Evolutionary conservation across 2,113 vertebrate genomes (phyloP).

Genomic region (Fregetta grallaria): DNA sequence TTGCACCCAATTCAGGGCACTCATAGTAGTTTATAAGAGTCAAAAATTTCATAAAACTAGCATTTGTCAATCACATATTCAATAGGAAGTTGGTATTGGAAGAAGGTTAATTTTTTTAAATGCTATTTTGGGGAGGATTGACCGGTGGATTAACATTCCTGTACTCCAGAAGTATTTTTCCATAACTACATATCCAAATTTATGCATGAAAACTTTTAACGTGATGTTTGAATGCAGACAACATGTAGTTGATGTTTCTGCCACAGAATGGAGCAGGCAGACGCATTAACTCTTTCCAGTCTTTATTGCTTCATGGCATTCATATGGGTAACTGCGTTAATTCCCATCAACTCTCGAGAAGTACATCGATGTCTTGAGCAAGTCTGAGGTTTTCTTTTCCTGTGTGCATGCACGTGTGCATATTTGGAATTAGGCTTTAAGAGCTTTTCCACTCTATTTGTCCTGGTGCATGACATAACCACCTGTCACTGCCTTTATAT

Average conservation of each 20-base stretch:
- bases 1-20: background rate
- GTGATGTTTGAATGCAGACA: background rate
- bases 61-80: background rate
- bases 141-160: background rate
- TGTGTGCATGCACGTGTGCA: accelerated
- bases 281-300: background rate
- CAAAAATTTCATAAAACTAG: background rate
- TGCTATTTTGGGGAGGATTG: background rate
- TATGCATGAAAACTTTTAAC: background rate
- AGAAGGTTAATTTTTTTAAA: background rate
- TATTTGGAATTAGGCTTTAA: background rate
- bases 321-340: background rate
- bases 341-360: background rate
- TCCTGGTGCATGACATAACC: background rate
- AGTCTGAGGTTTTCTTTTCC: background rate
- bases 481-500: background rate
- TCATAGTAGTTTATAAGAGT: background rate
- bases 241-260: background rate
- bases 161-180: background rate
- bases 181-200: background rate
- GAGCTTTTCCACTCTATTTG: background rate
- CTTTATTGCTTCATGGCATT: background rate
- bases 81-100: background rate
- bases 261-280: background rate
- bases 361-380: background rate